Evolutionary conservation across 2,797 vertebrate species (phyloP).

Genomic region (Pseudochromis fuscus): DNA sequence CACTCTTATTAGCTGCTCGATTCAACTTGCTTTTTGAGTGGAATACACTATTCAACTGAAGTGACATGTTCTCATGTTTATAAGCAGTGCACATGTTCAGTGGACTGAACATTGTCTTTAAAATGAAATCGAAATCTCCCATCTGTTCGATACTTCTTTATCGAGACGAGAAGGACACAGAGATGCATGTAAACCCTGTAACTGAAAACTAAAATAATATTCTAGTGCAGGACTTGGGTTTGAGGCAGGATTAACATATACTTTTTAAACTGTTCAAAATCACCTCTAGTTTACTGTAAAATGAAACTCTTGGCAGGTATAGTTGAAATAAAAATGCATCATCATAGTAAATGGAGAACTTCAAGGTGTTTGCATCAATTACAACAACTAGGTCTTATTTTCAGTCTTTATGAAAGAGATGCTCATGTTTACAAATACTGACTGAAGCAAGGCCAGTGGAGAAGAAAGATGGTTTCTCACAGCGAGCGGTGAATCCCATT

Average conservation of each 20-base stretch:
- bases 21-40: slow-evolving; percentile 29
- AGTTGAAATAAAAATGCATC: slow-evolving; percentile 3
- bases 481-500: slow-evolving; percentile 19
- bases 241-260: neutral
- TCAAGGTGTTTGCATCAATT: neutral
- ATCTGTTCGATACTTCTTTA: neutral
- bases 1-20: slow-evolving; percentile 43
- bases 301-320: neutral
- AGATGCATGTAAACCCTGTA: neutral
- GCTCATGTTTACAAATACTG: slow-evolving; percentile 15
- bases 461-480: slow-evolving; percentile 27
- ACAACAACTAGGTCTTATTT: slow-evolving; percentile 3
- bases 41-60: slow-evolving; percentile 28
- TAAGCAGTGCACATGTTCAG: slow-evolving; percentile 4
- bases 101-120: neutral
- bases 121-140: neutral
- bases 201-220: neutral
- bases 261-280: neutral
- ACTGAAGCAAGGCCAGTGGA: slow-evolving; percentile 12
- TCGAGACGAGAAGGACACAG: neutral
- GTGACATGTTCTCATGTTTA: slow-evolving; percentile 10
- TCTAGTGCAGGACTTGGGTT: neutral
- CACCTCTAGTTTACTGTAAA: neutral
- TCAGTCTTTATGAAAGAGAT: slow-evolving; percentile 1
- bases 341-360: slow-evolving; percentile 5